Base-by-base conservation (phyloP, 2,113 vertebrate species). In the Odobenus rosmarus region DNA sequence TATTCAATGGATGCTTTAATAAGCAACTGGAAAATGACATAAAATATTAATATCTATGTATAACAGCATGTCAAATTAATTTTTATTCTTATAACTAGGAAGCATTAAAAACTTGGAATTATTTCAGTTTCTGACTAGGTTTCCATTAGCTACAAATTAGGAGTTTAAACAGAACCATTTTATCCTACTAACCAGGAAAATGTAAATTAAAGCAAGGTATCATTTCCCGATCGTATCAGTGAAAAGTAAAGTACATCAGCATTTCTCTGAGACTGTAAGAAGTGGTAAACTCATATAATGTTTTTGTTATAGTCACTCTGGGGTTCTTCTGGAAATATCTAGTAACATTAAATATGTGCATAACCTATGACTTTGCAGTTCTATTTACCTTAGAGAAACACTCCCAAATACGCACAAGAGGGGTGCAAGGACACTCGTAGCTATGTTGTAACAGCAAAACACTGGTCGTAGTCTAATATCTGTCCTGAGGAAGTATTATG, bases 61-160 rank as follows among this genome's bases (percentile, higher is more conserved):
- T 77, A 33, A 80, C 4, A 81, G 49, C 31, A 72, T 94, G 14
- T 71, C 36, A 96, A 83, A 89, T 79, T 92, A 93, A 71, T 81
- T 91, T 93, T 69, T 91, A 88, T 69, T 71, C 46, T 74, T 64
- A 76, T 77, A 96, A 96, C 74, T 84, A 93, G 74, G 77, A 76
- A 89, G 23, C 59, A 95, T 55, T 93, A 88, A 86, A 93, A 93
- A 72, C 36, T 74, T 74, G 46, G 33, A 95, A 90, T 83, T 69
- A 76, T 42, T 90, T 96, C 28, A 57, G 16, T 94, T 92, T 96
- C 59, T 83, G 4, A 77, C 36, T 92, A 51, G 9, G 69, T 85
- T 93, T 81, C 4, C 19, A 91, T 85, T 91, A 94, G 72, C 79
- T 86, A 53, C 36, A 80, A 95, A 90, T 46, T 71, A 15, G 21